Conservation (phyloP, 2,797 vertebrate species). For the Sebastes vulpes region DNA sequence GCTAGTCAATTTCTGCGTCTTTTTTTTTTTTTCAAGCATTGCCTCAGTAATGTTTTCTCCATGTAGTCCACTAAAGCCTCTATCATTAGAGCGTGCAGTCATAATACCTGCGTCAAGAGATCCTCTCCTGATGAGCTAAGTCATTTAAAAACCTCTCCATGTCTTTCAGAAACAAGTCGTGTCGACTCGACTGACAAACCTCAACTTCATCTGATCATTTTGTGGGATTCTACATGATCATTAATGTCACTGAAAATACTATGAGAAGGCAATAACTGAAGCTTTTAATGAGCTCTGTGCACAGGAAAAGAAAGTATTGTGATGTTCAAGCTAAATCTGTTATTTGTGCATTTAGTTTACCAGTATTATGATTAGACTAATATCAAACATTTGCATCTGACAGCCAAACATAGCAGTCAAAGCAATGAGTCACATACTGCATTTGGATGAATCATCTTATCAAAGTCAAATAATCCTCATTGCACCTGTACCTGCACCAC, state of each 20-base stretch:
- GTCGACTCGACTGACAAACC: not conserved
- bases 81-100: not conserved
- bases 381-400: not conserved
- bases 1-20: not conserved
- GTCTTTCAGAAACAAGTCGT: not conserved
- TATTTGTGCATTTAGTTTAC: not conserved
- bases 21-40: not conserved
- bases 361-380: not conserved
- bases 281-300: not conserved
- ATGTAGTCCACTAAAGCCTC: not conserved
- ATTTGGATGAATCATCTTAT: not conserved
- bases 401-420: not conserved
- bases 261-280: not conserved
- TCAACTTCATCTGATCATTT: not conserved
- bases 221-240: not conserved
- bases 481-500: not conserved
- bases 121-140: not conserved
- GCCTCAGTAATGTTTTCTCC: not conserved
- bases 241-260: not conserved
- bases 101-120: not conserved
- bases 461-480: not conserved
- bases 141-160: not conserved
- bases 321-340: not conserved
- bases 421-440: not conserved
- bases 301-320: not conserved